Evolutionary conservation across 2,888 invertebrate species (phyloP), one percentile per base, ranked within the genome.

Genomic region (Lathronympha strigana): DNA sequence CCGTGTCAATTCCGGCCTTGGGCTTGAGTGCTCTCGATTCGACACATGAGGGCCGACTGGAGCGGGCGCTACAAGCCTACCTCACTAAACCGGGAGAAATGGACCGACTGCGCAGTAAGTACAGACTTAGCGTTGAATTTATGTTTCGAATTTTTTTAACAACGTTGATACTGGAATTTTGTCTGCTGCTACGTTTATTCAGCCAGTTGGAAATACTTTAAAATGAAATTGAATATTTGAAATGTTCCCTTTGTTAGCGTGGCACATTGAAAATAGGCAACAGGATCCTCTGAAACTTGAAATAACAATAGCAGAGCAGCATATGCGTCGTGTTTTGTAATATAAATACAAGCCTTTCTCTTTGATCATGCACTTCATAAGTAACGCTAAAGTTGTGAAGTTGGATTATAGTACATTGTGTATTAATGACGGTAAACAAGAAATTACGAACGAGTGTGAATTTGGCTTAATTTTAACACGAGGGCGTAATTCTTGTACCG

Each of bases 81-180:
- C 61, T 60, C 43, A 71, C 72, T 71, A 67, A 72, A 76, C 73
- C 77, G 72, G 72, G 78, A 69, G 81, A 78, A 79, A 79, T 79
- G 82, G 78, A 79, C 78, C 80, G 61, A 73, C 84, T 88, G 90
- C 89, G 90, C 90, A 90, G 83, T 82, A 81, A 90, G 83, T 82
- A 80, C 81, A 75, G 75, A 73, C 79, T 80, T 72, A 72, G 69
- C 51, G 64, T 71, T 73, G 73, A 71, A 73, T 77, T 77, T 80
- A 72, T 80, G 78, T 77, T 80, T 79, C 82, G 78, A 70, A 71
- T 72, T 82, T 81, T 47, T 74, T 73, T 78, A 80, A 81, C 77
- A 78, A 79, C 73, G 75, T 76, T 78, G 72, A 66, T 77, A 80
- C 82, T 78, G 76, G 72, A 76, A 67, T 71, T 69, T 68, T 71